Percentiles rank a stretch among this genome's conserved stretches.
Conservation (phyloP, 2,888 invertebrate species). For the Ferrisia virgata region DNA sequence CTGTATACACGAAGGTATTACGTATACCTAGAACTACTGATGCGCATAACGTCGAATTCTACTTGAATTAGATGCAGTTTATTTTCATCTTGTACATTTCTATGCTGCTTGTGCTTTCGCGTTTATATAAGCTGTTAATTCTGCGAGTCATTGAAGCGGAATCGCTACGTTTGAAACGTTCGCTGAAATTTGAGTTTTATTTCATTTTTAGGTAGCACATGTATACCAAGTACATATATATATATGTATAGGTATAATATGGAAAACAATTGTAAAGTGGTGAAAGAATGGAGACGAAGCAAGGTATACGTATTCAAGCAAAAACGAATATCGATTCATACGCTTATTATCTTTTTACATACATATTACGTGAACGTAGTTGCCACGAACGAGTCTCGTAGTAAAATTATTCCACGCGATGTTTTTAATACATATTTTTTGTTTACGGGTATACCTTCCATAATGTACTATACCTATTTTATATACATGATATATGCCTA, state of each 20-base stretch:
- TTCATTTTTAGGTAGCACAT: background rate
- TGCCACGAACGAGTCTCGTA: background rate
- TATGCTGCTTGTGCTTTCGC: too few species aligned
- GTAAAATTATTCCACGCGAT: slow-evolving; percentile 5
- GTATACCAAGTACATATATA: background rate
- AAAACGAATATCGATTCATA: slow-evolving; percentile 11
- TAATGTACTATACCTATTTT: background rate
- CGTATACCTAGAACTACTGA: too few species aligned
- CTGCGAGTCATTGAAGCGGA: too few species aligned
- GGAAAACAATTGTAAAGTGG: background rate
- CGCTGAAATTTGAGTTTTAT: background rate
- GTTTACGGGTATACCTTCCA: background rate
- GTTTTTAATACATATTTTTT: background rate
- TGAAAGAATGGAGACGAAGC: background rate
- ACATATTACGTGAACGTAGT: background rate
- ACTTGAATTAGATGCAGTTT: too few species aligned
- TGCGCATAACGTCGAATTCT: too few species aligned
- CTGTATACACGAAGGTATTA: too few species aligned
- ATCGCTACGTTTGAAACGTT: too few species aligned
- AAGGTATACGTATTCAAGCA: background rate
- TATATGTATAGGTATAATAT: background rate
- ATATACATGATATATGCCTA: background rate
- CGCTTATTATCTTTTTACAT: slow-evolving; percentile 6
- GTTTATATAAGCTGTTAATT: too few species aligned
- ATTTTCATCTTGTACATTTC: too few species aligned